Conservation (phyloP, 2,888 invertebrate genomes). For the Acrocyrtus sp. region DNA sequence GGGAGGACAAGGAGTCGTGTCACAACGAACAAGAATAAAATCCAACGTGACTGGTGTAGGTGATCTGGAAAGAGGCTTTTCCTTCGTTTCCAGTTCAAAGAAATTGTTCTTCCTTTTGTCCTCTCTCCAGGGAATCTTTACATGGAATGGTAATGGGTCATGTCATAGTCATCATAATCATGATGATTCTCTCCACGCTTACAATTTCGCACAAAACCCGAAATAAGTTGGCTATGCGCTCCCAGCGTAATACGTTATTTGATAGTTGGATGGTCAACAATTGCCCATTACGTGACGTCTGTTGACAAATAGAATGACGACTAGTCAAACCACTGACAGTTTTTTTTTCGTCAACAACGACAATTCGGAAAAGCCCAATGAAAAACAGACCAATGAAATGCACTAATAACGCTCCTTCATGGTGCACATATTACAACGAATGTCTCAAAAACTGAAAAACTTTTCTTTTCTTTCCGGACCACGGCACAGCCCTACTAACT, state of each 20-base stretch:
- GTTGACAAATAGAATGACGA: background rate
- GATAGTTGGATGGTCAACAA: conserved; percentile 12
- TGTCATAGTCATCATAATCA: conserved; percentile 29
- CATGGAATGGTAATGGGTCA: conserved; percentile 21
- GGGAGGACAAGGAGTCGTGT: background rate
- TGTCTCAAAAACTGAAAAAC: too few species aligned
- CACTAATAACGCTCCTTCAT: too few species aligned
- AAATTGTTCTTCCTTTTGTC: conserved; percentile 13
- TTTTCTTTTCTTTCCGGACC: too few species aligned
- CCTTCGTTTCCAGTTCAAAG: background rate
- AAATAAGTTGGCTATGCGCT: background rate
- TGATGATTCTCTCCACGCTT: background rate
- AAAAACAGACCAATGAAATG: too few species aligned
- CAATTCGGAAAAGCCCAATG: too few species aligned
- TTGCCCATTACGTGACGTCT: conserved; percentile 1
- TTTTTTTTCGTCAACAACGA: too few species aligned
- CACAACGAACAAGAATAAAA: too few species aligned
- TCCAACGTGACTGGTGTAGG: conserved; percentile 27
- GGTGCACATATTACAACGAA: too few species aligned
- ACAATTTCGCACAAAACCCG: background rate
- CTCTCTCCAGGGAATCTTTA: conserved; percentile 15
- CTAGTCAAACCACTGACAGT: too few species aligned
- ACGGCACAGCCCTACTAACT: too few species aligned
- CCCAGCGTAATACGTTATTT: background rate
- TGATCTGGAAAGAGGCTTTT: conserved; percentile 4